Evolutionary conservation across 2,113 vertebrate species (phyloP), one percentile per base, ranked within the genome.

Genomic region (Galeopterus variegatus): DNA sequence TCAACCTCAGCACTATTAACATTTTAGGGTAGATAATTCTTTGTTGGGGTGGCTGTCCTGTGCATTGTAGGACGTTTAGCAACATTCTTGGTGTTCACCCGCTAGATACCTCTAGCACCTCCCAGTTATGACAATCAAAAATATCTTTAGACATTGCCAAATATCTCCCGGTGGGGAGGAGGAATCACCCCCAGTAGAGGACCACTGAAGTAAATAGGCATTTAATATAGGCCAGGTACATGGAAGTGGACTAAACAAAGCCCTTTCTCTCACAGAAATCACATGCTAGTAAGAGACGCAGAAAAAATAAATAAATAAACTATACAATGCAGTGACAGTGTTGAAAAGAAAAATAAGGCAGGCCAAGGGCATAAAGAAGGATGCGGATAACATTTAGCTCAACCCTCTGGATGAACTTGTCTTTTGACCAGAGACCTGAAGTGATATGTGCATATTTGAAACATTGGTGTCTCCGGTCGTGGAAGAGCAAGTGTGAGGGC

Each of bases 41-140:
- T 45, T 83, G 65, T 50, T 56, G 36, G 21, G 26, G 5, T 2
- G 31, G 41, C 23, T 3, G 9, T 24, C 33, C 50, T n/a, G 31
- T 45, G 7, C 31, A 58, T 6, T 75, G 52, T 64, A 90, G 12
- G 18, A 19, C 86, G n/a, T 31, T 81, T 48, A 79, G 24, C 31
- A 50, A 76, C 50, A 81, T 81, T 77, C 58, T 28, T 76, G 9
- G 15, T 13, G 1, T 88, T 75, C 21, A 93, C 83, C 60, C 88
- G 94, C 87, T 70, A 67, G 75, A 83, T 80, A 18, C 60, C 76
- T 90, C 64, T 65, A 94, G 52, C 48, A 93, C 18, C 17, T 90
- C 85, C 58, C 65, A 83, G 41, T 91, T 77, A 54, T 36, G n/a
- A 76, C 58, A 36, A 33, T 84, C 45, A 90, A 80, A 87, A 94